Conservation (phyloP, 2,797 vertebrate genomes). For the Ambastaia sidthimunki region DNA sequence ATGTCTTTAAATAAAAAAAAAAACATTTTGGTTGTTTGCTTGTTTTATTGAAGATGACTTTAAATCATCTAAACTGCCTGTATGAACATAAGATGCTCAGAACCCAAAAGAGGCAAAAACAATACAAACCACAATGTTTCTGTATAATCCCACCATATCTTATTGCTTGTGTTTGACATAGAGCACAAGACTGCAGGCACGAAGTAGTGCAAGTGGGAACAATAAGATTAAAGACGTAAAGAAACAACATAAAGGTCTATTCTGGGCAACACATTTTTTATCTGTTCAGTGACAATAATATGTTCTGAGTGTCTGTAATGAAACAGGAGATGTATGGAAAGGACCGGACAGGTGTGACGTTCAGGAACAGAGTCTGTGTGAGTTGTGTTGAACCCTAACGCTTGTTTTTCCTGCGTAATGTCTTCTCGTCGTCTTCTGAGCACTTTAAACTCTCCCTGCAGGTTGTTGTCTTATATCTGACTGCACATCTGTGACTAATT, state of each 20-base stretch:
- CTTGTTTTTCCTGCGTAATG: constrained; percentile 51
- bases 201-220: constrained; percentile 11
- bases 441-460: constrained; percentile 47
- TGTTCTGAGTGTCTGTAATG: neutral
- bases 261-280: neutral
- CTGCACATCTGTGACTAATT: constrained; percentile 38
- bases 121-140: too few species aligned
- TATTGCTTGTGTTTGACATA: too few species aligned
- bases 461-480: constrained; percentile 56
- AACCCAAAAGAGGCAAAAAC: neutral
- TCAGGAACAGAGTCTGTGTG: neutral
- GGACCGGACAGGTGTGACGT: neutral
- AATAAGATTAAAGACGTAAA: neutral
- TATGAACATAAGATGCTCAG: neutral
- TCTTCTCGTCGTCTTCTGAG: constrained; percentile 14
- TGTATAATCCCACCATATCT: too few species aligned
- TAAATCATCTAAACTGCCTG: neutral
- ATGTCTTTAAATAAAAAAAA: neutral
- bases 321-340: neutral
- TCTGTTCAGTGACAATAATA: neutral
- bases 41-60: neutral
- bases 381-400: constrained; percentile 33
- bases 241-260: constrained; percentile 24
- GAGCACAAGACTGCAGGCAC: neutral
- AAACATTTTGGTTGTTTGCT: too few species aligned